Evolutionary conservation across 2,113 vertebrate genomes (phyloP).

Genomic region (Engraulis encrasicolus): DNA sequence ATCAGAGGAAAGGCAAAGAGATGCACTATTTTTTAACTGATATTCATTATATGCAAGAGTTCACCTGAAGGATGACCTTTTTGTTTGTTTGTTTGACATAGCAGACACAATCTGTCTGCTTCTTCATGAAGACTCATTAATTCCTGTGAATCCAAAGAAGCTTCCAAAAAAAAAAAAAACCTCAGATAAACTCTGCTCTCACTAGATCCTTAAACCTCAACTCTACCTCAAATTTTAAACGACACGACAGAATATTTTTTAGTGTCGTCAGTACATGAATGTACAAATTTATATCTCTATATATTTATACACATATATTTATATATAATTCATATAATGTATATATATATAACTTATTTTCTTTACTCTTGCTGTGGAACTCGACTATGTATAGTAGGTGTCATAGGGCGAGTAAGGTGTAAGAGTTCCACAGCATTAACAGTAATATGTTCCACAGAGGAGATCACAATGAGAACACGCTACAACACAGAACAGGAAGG

Average conservation of each 20-base stretch:
- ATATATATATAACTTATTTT: not conserved
- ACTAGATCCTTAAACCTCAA: not conserved
- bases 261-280: not conserved
- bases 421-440: too few species aligned
- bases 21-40: not conserved
- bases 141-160: not conserved
- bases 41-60: not conserved
- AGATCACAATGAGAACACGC: not conserved
- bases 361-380: not conserved
- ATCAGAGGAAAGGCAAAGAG: constrained; percentile 15
- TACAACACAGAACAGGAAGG: not conserved
- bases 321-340: not conserved
- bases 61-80: not conserved
- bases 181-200: not conserved
- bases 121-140: not conserved
- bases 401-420: too few species aligned
- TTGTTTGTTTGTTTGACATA: not conserved
- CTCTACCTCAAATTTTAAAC: not conserved
- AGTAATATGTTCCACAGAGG: not conserved
- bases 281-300: not conserved
- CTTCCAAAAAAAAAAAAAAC: too few species aligned
- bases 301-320: constrained; percentile 17
- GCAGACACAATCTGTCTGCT: not conserved
- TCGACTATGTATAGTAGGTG: too few species aligned
- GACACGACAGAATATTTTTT: not conserved